Conservation (phyloP, 2,888 invertebrate species). For the Dinocampus coccinellae region DNA sequence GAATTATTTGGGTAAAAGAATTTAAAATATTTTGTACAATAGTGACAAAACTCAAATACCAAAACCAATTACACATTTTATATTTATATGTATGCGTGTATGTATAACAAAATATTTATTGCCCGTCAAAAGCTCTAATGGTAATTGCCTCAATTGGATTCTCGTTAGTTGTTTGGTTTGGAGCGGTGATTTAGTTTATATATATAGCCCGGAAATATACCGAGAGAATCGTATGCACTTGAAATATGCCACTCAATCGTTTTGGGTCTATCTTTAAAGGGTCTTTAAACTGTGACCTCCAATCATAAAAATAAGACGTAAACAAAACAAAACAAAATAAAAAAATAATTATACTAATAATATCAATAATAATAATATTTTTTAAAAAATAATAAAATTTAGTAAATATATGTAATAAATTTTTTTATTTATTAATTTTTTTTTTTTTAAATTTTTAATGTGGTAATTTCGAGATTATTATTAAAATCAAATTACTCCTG, state of each 20-base stretch:
- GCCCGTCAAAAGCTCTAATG: neutral
- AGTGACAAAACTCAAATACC: neutral
- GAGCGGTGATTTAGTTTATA: neutral
- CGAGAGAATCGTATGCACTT: neutral
- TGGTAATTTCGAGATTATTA: neutral
- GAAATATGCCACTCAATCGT: neutral
- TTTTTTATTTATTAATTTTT: too few species aligned
- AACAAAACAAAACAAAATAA: neutral
- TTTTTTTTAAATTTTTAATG: neutral
- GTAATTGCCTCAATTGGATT: constrained; percentile 14
- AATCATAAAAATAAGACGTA: neutral
- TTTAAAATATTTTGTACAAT: neutral
- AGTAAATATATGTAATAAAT: neutral
- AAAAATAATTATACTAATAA: neutral
- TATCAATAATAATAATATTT: too few species aligned
- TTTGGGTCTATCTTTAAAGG: constrained; percentile 1
- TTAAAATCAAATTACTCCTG: neutral
- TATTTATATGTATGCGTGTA: neutral
- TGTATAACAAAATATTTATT: constrained; percentile 4
- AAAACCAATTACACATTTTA: neutral
- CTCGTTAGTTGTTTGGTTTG: neutral
- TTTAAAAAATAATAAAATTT: neutral
- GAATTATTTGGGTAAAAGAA: neutral
- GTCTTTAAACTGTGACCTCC: neutral
- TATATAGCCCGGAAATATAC: neutral